phyloP scores from a whole-genome alignment of 2,888 invertebrate genomes.

The Clunio marinus region DNA sequence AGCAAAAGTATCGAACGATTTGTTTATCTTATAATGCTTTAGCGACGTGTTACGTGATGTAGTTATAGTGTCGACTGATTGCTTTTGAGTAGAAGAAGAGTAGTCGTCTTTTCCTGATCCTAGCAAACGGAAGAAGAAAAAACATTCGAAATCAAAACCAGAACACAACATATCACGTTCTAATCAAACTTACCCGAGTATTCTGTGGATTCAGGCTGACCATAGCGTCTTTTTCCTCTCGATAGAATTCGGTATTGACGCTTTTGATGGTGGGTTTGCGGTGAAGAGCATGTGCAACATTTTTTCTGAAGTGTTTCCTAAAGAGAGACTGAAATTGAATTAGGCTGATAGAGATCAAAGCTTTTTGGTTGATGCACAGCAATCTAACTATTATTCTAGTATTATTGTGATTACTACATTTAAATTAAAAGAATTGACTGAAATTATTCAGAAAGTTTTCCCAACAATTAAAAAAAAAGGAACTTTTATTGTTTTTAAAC shows the following conservation, averaged over 20 bases:
- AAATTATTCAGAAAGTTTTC: too few species aligned
- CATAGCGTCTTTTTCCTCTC: slow-evolving; percentile 52
- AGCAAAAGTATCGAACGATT: not conserved
- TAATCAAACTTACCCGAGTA: slow-evolving; percentile 50
- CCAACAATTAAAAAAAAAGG: too few species aligned
- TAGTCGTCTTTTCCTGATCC: slow-evolving; percentile 31
- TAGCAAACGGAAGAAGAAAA: not conserved
- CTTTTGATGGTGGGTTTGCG: slow-evolving; percentile 48
- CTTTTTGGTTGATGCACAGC: too few species aligned
- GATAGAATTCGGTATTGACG: slow-evolving; percentile 60
- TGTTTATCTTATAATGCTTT: slow-evolving; percentile 3
- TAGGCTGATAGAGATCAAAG: slow-evolving; percentile 30
- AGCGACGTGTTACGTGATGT: slow-evolving; percentile 26
- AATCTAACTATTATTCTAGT: too few species aligned
- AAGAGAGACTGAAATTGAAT: slow-evolving; percentile 49
- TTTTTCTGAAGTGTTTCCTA: slow-evolving; percentile 56
- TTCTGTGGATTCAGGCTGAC: slow-evolving; percentile 51
- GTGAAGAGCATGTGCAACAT: slow-evolving; percentile 42
- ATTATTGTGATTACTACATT: too few species aligned
- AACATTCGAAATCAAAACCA: too few species aligned
- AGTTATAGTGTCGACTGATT: slow-evolving; percentile 31
- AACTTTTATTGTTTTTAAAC: too few species aligned
- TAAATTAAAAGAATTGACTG: too few species aligned
- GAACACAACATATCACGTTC: not conserved
- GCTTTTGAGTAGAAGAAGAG: slow-evolving; percentile 35